These are phyloP conservation scores for Uloborus diversus DNA, from an alignment of 1,140 invertebrate genomes.

Conservation along the genomic window DNA sequence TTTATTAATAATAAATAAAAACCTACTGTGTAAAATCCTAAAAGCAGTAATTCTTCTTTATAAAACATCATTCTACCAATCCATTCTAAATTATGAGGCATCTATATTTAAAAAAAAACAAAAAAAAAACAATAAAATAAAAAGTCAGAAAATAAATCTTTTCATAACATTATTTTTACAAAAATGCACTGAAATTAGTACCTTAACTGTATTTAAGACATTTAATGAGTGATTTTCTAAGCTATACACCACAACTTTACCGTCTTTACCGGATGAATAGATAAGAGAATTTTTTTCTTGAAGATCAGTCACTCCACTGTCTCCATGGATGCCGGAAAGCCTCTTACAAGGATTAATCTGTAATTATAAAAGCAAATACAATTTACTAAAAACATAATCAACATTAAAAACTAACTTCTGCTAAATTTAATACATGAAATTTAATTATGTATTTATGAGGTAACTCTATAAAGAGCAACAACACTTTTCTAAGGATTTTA, in stretches of 20 bases:
- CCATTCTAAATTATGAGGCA: slow-evolving; percentile 73
- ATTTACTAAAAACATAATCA: no score
- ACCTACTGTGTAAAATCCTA: slow-evolving; percentile 72
- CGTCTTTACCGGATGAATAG: slow-evolving; percentile 76
- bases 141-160: neutral
- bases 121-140: neutral
- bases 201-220: slow-evolving; percentile 29
- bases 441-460: no score
- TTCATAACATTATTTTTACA: neutral
- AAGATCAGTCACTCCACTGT: slow-evolving; percentile 75
- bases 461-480: no score
- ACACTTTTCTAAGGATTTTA: no score
- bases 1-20: neutral
- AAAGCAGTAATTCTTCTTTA: slow-evolving; percentile 66
- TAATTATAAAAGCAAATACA: neutral
- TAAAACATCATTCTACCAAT: slow-evolving; percentile 63
- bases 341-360: neutral
- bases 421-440: no score
- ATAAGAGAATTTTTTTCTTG: slow-evolving; percentile 64
- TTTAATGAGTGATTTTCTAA: slow-evolving; percentile 61
- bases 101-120: slow-evolving; percentile 61
- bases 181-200: neutral
- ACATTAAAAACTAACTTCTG: no score
- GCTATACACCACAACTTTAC: slow-evolving; percentile 72
- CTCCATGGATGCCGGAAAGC: slow-evolving; percentile 74